Evolutionary conservation across 2,888 invertebrate species (phyloP).

Genomic region (Dusona sp.): DNA sequence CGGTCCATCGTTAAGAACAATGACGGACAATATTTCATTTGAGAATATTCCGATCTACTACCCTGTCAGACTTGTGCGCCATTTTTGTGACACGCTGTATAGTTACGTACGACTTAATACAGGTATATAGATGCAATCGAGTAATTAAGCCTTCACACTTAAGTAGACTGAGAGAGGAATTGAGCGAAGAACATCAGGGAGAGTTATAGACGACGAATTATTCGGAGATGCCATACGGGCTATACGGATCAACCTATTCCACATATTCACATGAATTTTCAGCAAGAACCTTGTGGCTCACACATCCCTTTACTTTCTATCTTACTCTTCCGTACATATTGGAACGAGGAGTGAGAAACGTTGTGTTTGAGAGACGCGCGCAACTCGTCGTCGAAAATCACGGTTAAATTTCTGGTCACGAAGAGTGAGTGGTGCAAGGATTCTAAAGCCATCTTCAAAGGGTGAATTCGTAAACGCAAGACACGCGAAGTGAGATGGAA

Average conservation of each 20-base stretch:
- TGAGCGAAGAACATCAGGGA: slow-evolving; percentile 26
- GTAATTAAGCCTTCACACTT: slow-evolving; percentile 30
- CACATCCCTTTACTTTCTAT: background rate
- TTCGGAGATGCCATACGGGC: slow-evolving; percentile 69
- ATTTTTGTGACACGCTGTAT: background rate
- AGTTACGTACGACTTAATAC: background rate
- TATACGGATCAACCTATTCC: slow-evolving; percentile 69
- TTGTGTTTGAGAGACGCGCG: slow-evolving; percentile 10
- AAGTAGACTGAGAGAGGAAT: slow-evolving; percentile 26
- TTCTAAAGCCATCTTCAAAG: slow-evolving; percentile 9
- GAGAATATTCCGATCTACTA: background rate
- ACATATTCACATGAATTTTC: slow-evolving; percentile 46
- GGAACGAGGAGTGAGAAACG: slow-evolving; percentile 28
- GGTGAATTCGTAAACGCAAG: slow-evolving; percentile 21
- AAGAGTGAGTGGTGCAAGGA: slow-evolving; percentile 45
- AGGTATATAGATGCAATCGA: slow-evolving; percentile 7
- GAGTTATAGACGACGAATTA: slow-evolving; percentile 57
- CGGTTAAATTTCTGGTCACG: slow-evolving; percentile 50
- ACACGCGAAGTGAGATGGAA: background rate
- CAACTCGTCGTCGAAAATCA: slow-evolving; percentile 28
- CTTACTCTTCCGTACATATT: background rate
- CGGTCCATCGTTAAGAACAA: no score
- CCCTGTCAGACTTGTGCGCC: background rate
- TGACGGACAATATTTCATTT: no score
- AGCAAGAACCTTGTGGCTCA: slow-evolving; percentile 7